These are phyloP conservation scores for Neelides sp. DNA, from an alignment of 1,140 invertebrate species.

Conservation along the genomic window DNA sequence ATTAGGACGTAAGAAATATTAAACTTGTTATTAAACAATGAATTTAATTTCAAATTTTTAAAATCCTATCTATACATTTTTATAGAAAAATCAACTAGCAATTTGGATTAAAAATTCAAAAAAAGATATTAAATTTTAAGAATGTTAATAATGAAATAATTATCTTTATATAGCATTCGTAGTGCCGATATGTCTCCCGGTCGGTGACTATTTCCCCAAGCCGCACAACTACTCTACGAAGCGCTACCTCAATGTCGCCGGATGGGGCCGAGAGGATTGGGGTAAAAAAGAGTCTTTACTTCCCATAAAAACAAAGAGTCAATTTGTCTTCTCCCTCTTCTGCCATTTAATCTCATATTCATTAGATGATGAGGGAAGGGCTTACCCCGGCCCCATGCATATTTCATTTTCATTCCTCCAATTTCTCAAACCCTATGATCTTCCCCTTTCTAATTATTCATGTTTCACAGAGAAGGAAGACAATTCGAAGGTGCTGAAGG, in stretches of 20 bases:
- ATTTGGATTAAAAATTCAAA: neutral
- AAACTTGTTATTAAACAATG: conserved; percentile 2
- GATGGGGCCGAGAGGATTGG: conserved; percentile 28
- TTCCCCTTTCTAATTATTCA: too few relatives aligned
- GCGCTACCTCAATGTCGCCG: conserved; percentile 16
- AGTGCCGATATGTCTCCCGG: conserved; percentile 28
- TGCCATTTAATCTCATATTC: too few relatives aligned
- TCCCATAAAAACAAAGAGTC: neutral
- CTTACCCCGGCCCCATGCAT: too few relatives aligned
- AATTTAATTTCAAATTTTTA: neutral
- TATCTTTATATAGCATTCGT: conserved; percentile 22
- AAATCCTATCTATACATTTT: neutral
- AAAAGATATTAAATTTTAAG: neutral
- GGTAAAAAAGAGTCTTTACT: conserved; percentile 11
- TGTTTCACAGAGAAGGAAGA: too few relatives aligned
- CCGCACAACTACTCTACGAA: neutral
- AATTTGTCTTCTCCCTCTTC: too few relatives aligned
- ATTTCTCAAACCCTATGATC: too few relatives aligned
- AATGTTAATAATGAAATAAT: neutral
- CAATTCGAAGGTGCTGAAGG: conserved; percentile 11
- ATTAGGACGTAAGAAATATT: conserved; percentile 17
- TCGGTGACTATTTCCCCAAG: conserved; percentile 7
- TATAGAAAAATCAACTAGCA: too few relatives aligned
- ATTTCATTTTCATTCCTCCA: too few relatives aligned
- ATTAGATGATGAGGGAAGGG: too few relatives aligned